These are phyloP conservation scores for Chesias legatella DNA, from an alignment of 2,888 invertebrate genomes.

Conservation along the genomic window DNA sequence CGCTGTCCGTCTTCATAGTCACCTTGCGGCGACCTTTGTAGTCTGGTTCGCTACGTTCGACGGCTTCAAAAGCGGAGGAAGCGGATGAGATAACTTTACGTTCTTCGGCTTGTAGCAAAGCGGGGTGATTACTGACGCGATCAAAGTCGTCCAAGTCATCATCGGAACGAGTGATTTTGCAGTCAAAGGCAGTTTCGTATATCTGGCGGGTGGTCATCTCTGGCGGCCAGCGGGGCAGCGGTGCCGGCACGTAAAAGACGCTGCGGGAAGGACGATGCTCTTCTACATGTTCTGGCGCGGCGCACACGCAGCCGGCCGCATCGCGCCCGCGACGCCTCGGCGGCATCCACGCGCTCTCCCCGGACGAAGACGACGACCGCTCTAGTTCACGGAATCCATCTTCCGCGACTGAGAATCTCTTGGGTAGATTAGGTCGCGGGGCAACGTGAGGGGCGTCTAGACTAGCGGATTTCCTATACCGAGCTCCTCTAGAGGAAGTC, in stretches of 20 bases:
- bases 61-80: slow-evolving; percentile 74
- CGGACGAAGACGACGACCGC: slow-evolving; percentile 78
- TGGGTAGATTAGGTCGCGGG: slow-evolving; percentile 80
- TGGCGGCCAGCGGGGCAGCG: slow-evolving; percentile 82
- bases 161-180: slow-evolving; percentile 90
- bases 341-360: slow-evolving; percentile 84
- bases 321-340: slow-evolving; percentile 84
- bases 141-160: slow-evolving; percentile 91
- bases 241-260: slow-evolving; percentile 85
- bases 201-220: slow-evolving; percentile 85
- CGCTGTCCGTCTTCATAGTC: slow-evolving; percentile 77
- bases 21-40: slow-evolving; percentile 80
- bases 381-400: slow-evolving; percentile 83
- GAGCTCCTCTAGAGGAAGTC: slow-evolving; percentile 72
- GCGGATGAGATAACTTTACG: slow-evolving; percentile 73
- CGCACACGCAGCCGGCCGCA: slow-evolving; percentile 87
- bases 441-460: slow-evolving; percentile 87
- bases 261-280: slow-evolving; percentile 83
- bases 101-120: slow-evolving; percentile 81
- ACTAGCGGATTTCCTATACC: slow-evolving; percentile 86
- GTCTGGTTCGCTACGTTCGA: slow-evolving; percentile 71
- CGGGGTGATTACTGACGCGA: slow-evolving; percentile 89
- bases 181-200: slow-evolving; percentile 94
- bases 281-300: slow-evolving; percentile 85
- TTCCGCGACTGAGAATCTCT: slow-evolving; percentile 85